phyloP scores from a whole-genome alignment of 2,888 invertebrate species.

The Xestobium rufovillosum region DNA sequence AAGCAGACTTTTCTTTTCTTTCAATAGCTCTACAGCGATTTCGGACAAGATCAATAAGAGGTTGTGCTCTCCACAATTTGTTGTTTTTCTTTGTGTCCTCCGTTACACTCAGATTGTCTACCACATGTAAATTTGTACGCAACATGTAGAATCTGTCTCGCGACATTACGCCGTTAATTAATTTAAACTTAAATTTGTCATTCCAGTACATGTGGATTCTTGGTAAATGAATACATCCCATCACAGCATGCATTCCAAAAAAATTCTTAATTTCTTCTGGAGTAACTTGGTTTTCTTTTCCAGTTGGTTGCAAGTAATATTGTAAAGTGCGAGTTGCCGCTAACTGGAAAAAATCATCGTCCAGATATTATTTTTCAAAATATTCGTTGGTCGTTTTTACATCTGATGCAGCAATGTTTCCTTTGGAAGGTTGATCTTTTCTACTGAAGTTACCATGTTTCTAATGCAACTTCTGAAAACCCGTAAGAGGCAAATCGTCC shows the following conservation, averaged over 20 bases:
- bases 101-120: not conserved
- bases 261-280: slow-evolving; percentile 10
- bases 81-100: not conserved
- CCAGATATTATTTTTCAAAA: no score
- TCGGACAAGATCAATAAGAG: not conserved
- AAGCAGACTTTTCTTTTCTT: not conserved
- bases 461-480: no score
- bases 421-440: slow-evolving; percentile 2
- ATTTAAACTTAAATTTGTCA: slow-evolving; percentile 18
- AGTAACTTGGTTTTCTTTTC: not conserved
- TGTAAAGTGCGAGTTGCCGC: not conserved
- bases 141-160: slow-evolving; percentile 4
- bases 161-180: slow-evolving; percentile 7
- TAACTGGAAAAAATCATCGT: slow-evolving; percentile 5
- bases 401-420: slow-evolving; percentile 1
- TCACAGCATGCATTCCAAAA: slow-evolving; percentile 21
- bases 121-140: not conserved
- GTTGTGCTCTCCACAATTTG: slow-evolving; percentile 3
- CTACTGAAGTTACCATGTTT: slow-evolving; percentile 2
- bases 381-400: slow-evolving; percentile 3
- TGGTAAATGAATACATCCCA: slow-evolving; percentile 20
- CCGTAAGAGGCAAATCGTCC: slow-evolving; percentile 2
- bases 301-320: slow-evolving; percentile 1
- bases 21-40: not conserved
- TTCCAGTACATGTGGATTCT: slow-evolving; percentile 20